phyloP scores from a whole-genome alignment of 2,113 vertebrate species.

The Elgaria multicarinata region DNA sequence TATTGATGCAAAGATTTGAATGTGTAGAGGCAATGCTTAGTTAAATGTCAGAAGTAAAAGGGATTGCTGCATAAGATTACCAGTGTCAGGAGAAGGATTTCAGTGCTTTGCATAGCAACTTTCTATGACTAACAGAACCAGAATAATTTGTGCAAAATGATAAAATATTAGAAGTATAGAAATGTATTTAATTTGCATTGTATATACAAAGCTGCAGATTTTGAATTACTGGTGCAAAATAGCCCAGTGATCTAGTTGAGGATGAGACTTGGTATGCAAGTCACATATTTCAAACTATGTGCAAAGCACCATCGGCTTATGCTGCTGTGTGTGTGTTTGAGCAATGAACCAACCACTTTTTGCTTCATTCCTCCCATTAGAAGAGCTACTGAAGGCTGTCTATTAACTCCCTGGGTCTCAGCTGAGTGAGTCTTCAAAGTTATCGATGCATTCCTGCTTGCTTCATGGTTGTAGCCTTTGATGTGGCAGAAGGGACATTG shows the following conservation, averaged over 20 bases:
- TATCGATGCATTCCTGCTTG: neutral
- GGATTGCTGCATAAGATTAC: neutral
- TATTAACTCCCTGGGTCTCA: neutral
- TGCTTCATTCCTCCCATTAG: neutral
- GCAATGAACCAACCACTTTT: neutral
- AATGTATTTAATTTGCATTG: too few species aligned
- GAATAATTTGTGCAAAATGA: neutral
- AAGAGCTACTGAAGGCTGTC: neutral
- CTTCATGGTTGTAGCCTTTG: neutral
- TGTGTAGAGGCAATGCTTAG: neutral
- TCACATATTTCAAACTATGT: neutral
- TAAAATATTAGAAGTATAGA: neutral
- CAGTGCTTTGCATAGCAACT: neutral
- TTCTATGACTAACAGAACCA: neutral
- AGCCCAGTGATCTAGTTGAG: neutral
- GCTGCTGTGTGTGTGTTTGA: neutral
- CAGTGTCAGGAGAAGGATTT: too few species aligned
- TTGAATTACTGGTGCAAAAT: neutral
- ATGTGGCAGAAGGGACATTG: too few species aligned
- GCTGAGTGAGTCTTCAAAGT: neutral
- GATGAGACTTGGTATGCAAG: too few species aligned
- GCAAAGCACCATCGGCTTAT: neutral
- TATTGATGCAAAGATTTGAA: neutral
- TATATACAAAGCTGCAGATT: neutral
- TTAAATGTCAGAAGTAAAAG: neutral